These are phyloP conservation scores for Solea senegalensis DNA, from an alignment of 2,113 vertebrate genomes.

Conservation along the genomic window DNA sequence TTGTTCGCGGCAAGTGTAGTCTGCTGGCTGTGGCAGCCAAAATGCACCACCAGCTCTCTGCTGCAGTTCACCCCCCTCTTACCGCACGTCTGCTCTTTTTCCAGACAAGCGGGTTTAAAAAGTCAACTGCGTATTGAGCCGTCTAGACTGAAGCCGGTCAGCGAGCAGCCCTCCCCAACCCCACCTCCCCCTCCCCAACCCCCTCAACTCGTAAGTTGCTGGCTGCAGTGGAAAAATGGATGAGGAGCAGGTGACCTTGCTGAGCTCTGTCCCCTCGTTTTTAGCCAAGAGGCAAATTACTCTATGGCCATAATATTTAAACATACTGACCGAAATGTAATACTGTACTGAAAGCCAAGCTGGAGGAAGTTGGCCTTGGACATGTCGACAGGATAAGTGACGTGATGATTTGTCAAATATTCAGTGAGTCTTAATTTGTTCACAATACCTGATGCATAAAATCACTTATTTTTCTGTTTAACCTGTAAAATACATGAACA, in stretches of 20 bases:
- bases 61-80: conserved; percentile 61
- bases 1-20: conserved; percentile 22
- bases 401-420: not conserved
- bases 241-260: conserved; percentile 73
- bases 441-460: not conserved
- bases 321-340: conserved; percentile 27
- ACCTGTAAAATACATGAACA: not conserved
- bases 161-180: conserved; percentile 53
- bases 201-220: conserved; percentile 60
- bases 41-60: conserved; percentile 63
- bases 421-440: not conserved
- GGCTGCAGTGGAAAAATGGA: conserved; percentile 73
- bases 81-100: conserved; percentile 77
- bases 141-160: conserved; percentile 78
- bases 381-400: not conserved
- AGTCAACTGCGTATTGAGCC: conserved; percentile 81
- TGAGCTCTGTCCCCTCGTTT: conserved; percentile 40
- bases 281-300: conserved; percentile 38
- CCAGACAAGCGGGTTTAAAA: conserved; percentile 82
- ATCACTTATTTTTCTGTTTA: not conserved
- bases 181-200: conserved; percentile 36
- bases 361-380: not conserved
- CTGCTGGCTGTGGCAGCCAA: conserved; percentile 42
- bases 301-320: conserved; percentile 49
- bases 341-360: conserved; percentile 10